Evolutionary conservation across 2,113 vertebrate species (phyloP).

Genomic region (Mobula birostris): DNA sequence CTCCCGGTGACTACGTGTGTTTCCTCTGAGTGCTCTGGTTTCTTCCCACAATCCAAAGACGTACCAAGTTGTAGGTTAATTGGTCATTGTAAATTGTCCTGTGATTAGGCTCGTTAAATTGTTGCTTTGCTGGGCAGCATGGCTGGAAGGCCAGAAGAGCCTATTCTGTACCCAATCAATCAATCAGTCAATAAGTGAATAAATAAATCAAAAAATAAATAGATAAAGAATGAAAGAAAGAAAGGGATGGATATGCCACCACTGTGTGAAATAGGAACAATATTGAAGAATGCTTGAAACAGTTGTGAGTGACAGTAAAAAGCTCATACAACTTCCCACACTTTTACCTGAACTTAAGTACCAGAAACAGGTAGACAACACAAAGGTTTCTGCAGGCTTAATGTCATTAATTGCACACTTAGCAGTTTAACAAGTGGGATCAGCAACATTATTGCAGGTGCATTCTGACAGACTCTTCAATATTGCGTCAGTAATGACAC

Average conservation of each 20-base stretch:
- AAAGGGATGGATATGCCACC: neutral
- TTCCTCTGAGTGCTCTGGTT: too few species aligned
- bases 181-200: too few species aligned
- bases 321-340: neutral
- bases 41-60: too few species aligned
- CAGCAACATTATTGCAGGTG: neutral
- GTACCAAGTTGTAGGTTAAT: too few species aligned
- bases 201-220: too few species aligned
- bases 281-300: neutral
- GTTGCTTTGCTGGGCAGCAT: too few species aligned
- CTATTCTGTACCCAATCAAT: too few species aligned
- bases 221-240: too few species aligned
- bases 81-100: too few species aligned
- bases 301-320: neutral
- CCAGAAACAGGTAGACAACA: neutral
- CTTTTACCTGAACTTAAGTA: neutral
- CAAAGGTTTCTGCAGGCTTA: neutral
- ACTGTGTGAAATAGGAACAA: neutral
- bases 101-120: too few species aligned
- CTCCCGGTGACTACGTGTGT: too few species aligned
- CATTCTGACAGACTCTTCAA: neutral
- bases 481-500: neutral
- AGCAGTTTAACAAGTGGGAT: neutral
- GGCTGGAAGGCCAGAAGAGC: too few species aligned
- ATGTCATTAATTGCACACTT: neutral